These are phyloP conservation scores for Reticulitermes speratus DNA, from an alignment of 1,140 invertebrate genomes.

Conservation along the genomic window DNA sequence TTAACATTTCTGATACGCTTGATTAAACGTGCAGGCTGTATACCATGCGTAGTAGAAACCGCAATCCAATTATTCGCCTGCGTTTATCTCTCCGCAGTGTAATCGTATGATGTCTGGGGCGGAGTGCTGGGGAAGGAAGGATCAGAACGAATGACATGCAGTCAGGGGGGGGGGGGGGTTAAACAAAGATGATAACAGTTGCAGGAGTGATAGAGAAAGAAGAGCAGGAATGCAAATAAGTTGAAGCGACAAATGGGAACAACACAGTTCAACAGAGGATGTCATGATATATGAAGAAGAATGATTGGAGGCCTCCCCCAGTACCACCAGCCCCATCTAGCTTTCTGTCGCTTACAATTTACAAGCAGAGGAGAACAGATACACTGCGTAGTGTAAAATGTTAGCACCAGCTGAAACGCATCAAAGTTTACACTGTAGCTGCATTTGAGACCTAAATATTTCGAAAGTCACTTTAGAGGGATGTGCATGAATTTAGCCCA, in stretches of 20 bases:
- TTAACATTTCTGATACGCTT: background rate
- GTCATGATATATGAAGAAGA: slow-evolving; percentile 17
- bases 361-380: background rate
- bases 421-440: background rate
- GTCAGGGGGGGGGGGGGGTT: background rate
- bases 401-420: background rate
- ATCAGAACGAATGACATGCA: background rate
- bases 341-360: background rate
- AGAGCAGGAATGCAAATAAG: background rate
- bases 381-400: background rate
- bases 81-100: background rate
- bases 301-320: background rate
- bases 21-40: background rate
- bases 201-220: background rate
- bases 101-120: slow-evolving; percentile 12
- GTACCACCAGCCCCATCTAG: background rate
- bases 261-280: background rate
- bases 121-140: background rate
- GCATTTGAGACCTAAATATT: too few relatives aligned
- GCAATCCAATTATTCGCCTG: slow-evolving; percentile 3
- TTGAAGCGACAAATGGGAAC: background rate
- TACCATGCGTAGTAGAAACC: background rate
- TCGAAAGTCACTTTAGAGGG: too few relatives aligned
- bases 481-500: too few relatives aligned
- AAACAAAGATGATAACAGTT: slow-evolving; percentile 10